Base-by-base conservation (phyloP, 2,113 vertebrate species). In the Catharus bicknelli region DNA sequence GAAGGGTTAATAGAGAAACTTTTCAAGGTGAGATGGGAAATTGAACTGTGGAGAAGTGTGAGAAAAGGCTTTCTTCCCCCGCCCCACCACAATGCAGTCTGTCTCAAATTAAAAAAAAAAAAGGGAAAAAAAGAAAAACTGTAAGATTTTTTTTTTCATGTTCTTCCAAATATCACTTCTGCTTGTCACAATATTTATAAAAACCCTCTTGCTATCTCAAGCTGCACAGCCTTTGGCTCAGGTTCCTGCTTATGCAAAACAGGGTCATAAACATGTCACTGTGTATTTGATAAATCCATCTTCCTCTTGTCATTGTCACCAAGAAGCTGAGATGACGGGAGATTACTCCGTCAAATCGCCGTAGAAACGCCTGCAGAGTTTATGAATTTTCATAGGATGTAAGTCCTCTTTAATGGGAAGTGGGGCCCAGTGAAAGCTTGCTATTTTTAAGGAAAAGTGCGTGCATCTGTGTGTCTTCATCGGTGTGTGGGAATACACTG, bases 281-380 rank as follows among this genome's bases (percentile, higher is more conserved):
- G 72, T 91, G 92, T 96, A 96, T 96, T 97, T 97, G 97, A 97
- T 97, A 97, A 97, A 97, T 97, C 97, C 96, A 97, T 97, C 96
- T 96, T 97, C 94, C 94, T 95, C 95, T 97, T 96, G 96, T 97
- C 97, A 97, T 95, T 97, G 97, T 97, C 97, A 96, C 91, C 68
- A 95, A 95, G 92, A 95, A 97, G 91, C 95, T 95, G 93, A 96
- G 95, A 96, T 97, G 96, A 97, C 76, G 40, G 97, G 89, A 96
- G 97, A 97, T 97, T 97, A 96, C 90, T 84, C 95, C 66, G 21
- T 97, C 96, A 97, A 96, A 96, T 95, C 66, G 77, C 95, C 18
- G 80, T 94, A 93, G 96, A 96, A 96, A 97, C 79, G 90, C 95
- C 93, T 95, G 95, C 95, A 88, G 90, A 94, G 92, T 96, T 97